Evolutionary conservation across 2,797 vertebrate genomes (phyloP).

Genomic region (Scarus forsteni): DNA sequence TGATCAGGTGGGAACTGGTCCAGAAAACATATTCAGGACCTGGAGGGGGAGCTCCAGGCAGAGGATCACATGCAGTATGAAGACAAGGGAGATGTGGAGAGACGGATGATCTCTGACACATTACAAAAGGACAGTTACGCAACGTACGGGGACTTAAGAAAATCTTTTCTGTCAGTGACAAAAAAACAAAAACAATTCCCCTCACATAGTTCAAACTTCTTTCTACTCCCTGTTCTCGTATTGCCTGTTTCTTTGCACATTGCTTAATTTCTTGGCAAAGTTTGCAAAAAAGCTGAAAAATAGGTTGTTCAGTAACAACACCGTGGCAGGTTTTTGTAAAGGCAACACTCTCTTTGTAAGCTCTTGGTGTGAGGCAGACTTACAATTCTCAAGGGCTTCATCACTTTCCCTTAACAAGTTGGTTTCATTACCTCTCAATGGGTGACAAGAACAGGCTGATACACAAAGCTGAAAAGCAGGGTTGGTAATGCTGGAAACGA

Average conservation of each 20-base stretch:
- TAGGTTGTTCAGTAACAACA: not conserved
- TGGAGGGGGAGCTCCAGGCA: constrained; percentile 25
- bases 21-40: constrained; percentile 48
- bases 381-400: not conserved
- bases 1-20: constrained; percentile 69
- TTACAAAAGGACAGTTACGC: not conserved
- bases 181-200: too few relatives aligned
- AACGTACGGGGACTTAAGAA: too few relatives aligned
- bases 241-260: not conserved
- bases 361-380: not conserved
- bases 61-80: constrained; percentile 7
- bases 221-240: not conserved
- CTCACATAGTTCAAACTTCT: too few relatives aligned
- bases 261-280: not conserved
- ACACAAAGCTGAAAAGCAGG: not conserved
- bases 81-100: not conserved
- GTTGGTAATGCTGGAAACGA: not conserved
- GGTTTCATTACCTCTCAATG: not conserved
- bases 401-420: not conserved
- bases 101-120: not conserved
- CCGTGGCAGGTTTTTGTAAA: not conserved
- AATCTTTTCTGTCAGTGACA: too few relatives aligned
- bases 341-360: not conserved
- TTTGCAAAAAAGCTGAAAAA: not conserved
- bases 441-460: not conserved